A percentile compares a stretch with the other conserved stretches of the same genome.
Conservation (phyloP, 1,140 invertebrate species). For the Sesamia nonagrioides region DNA sequence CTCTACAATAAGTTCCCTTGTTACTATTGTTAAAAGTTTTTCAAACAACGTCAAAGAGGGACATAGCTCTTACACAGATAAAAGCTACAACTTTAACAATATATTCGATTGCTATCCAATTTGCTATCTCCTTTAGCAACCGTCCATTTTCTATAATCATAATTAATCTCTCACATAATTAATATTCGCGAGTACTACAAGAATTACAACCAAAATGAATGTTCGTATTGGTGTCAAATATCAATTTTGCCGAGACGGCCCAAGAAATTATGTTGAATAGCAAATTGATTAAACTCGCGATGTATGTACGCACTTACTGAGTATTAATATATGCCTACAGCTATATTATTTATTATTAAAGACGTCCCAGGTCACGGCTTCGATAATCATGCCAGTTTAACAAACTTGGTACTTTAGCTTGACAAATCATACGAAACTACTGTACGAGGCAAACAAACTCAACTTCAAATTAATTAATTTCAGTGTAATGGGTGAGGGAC, state of each 20-base stretch:
- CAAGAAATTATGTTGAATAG: constrained; percentile 68
- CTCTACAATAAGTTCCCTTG: background rate
- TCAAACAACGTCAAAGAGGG: background rate
- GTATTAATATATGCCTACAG: background rate
- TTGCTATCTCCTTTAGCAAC: background rate
- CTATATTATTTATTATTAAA: background rate
- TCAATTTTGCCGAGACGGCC: constrained; percentile 13
- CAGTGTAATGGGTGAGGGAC: background rate
- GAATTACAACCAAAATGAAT: constrained; percentile 2
- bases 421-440: background rate
- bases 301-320: constrained; percentile 2
- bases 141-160: background rate
- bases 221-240: constrained; percentile 8
- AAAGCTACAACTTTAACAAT: background rate
- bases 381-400: constrained; percentile 1
- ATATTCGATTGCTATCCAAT: background rate
- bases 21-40: background rate
- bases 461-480: constrained; percentile 12
- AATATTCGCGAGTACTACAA: background rate
- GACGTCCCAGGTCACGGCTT: background rate
- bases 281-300: constrained; percentile 69
- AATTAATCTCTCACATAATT: background rate
- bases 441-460: background rate
- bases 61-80: background rate
- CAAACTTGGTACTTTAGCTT: background rate